Evolutionary conservation across 1,140 invertebrate species (phyloP).

Genomic region (Ephestia elutella): DNA sequence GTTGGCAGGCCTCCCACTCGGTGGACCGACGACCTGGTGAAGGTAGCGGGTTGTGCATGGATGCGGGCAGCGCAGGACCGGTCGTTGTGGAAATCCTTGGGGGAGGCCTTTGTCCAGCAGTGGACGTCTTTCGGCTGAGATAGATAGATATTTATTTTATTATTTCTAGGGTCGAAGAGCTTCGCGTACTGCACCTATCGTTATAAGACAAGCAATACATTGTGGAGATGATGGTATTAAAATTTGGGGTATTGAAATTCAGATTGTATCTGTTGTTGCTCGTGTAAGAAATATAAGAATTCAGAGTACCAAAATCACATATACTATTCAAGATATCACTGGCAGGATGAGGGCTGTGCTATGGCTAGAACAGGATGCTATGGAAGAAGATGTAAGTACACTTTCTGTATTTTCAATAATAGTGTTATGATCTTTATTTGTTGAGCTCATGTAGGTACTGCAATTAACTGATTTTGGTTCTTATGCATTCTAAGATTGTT

Average conservation of each 20-base stretch:
- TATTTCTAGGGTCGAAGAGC: constrained; percentile 53
- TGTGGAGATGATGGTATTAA: constrained; percentile 75
- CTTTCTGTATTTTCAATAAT: background rate
- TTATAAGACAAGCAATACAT: constrained; percentile 76
- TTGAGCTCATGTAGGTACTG: too few species aligned
- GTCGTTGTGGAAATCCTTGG: too few species aligned
- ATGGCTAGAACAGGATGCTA: constrained; percentile 75
- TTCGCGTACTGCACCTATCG: constrained; percentile 74
- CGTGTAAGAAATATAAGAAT: constrained; percentile 75
- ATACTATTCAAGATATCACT: constrained; percentile 79
- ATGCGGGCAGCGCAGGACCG: too few species aligned
- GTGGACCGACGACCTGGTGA: too few species aligned
- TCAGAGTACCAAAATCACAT: constrained; percentile 78
- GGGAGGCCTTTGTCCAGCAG: too few species aligned
- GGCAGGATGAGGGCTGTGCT: constrained; percentile 74
- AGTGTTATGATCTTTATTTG: too few species aligned
- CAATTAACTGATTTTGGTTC: too few species aligned
- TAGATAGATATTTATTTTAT: constrained; percentile 9
- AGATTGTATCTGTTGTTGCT: constrained; percentile 76
- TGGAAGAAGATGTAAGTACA: constrained; percentile 62
- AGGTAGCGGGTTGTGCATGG: too few species aligned
- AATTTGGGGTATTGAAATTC: constrained; percentile 72
- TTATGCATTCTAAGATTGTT: too few species aligned
- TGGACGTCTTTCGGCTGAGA: too few species aligned
- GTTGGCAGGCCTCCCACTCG: too few species aligned